Percentiles rank a stretch among this genome's conserved stretches.
Evolutionary conservation across 2,888 invertebrate species (phyloP).

Genomic region (Zygogramma bicolorata): DNA sequence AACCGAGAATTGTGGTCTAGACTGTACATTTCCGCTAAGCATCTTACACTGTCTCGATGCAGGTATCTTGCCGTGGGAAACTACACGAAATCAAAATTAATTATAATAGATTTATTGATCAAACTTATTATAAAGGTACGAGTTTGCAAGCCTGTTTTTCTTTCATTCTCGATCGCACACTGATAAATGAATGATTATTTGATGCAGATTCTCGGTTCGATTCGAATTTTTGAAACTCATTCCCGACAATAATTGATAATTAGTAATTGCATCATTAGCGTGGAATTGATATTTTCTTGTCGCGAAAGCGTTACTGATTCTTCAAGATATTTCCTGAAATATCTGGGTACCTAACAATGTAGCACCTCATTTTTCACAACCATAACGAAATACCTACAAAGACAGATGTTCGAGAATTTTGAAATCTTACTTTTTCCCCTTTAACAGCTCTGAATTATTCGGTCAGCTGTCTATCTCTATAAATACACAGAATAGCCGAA

Average conservation of each 20-base stretch:
- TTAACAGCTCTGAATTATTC: background rate
- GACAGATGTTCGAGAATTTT: background rate
- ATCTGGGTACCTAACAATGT: slow-evolving; percentile 32
- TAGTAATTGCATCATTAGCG: slow-evolving; percentile 28
- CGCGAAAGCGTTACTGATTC: slow-evolving; percentile 62
- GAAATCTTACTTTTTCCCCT: background rate
- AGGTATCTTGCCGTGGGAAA: slow-evolving; percentile 65
- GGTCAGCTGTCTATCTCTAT: background rate
- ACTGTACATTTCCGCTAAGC: slow-evolving; percentile 62
- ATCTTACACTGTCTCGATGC: slow-evolving; percentile 60
- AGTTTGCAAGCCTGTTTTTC: slow-evolving; percentile 36
- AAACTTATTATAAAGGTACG: slow-evolving; percentile 48
- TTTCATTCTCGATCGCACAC: slow-evolving; percentile 30
- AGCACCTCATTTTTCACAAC: background rate
- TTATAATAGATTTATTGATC: slow-evolving; percentile 66
- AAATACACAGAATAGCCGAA: background rate
- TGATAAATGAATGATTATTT: slow-evolving; percentile 25
- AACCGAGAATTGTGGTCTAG: slow-evolving; percentile 39
- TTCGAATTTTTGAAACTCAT: slow-evolving; percentile 23
- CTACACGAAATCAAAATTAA: slow-evolving; percentile 64
- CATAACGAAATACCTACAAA: background rate
- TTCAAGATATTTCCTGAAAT: slow-evolving; percentile 58
- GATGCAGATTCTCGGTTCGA: slow-evolving; percentile 31
- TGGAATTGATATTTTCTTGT: slow-evolving; percentile 52
- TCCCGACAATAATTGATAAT: slow-evolving; percentile 33